Evolutionary conservation across 92 coral and sea anemone species (phyloP), one percentile per base, ranked within the genome.

Genomic region (Scolanthus callimorphus): DNA sequence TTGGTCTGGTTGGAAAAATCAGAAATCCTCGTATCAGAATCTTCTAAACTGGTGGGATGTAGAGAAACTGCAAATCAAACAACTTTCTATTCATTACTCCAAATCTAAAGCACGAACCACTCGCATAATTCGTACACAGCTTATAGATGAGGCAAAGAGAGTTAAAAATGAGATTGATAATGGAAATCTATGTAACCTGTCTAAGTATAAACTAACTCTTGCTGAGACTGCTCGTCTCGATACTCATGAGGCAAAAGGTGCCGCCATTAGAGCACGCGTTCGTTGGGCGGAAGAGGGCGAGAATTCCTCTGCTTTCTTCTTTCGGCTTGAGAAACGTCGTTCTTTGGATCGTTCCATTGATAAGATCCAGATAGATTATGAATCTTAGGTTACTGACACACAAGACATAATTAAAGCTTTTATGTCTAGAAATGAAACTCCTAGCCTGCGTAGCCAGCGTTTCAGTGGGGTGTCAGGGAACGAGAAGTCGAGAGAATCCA

Each of bases 41-140:
- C 53, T 48, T 20, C 10, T 8, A 48, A 48, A 13, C 53, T 48
- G 53, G 53, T 48, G 53, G 53, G 53, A 48, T 48, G 53, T 48
- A 4, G 53, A 21, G 6, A 48, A 48, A 48, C 24, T 48, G 8
- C 9, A 48, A 20, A 17, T 48, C 53, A 48, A 48, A 20, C 6
- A 48, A 13, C 6, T 48, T 4, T 12, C 20, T 4, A 20, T 48
- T 17, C 17, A 48, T 4, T 17, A 48, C 20, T 48, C 11, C 20
- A 4, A 10, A 4, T 20, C 19, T 4, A 13, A 48, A 20, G 8
- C n/a, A n/a, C n/a, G n/a, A n/a, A n/a, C n/a, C n/a, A n/a, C n/a
- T n/a, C n/a, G n/a, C n/a, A n/a, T n/a, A n/a, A n/a, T n/a, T n/a
- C n/a, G n/a, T n/a, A 20, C 8, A 48, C 6, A 48, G 24, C 17